A percentile compares a stretch with the other conserved stretches of the same genome.
These are phyloP conservation scores for Hyppa rectilinea DNA, from an alignment of 2,888 invertebrate genomes.

Conservation along the genomic window DNA sequence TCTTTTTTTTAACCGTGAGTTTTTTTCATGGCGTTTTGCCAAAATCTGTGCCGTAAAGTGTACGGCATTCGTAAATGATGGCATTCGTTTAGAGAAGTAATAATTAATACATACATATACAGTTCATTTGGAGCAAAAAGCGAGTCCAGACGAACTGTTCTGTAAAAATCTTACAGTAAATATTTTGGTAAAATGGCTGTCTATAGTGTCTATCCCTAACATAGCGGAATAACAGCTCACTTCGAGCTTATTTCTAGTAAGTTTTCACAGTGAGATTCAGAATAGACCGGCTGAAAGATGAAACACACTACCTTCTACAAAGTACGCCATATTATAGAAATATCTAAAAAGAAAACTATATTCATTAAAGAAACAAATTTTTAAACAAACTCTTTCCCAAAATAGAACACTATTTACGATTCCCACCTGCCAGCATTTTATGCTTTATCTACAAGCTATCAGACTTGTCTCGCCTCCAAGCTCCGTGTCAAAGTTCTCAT, in stretches of 20 bases:
- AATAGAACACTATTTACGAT: constrained; percentile 14
- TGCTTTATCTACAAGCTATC: constrained; percentile 13
- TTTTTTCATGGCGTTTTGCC: background rate
- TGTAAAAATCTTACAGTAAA: too few species aligned
- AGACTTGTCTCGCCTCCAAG: constrained; percentile 30
- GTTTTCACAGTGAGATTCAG: too few species aligned
- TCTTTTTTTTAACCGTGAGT: constrained; percentile 2
- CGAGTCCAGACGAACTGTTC: too few species aligned
- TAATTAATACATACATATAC: too few species aligned
- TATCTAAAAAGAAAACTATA: background rate
- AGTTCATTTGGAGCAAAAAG: too few species aligned
- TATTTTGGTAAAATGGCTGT: too few species aligned
- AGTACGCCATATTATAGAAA: constrained; percentile 2
- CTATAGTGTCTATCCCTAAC: too few species aligned
- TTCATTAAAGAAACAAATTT: background rate
- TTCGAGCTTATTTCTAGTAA: too few species aligned
- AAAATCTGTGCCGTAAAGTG: background rate
- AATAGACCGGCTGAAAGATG: too few species aligned
- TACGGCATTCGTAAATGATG: too few species aligned
- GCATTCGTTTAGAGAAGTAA: background rate
- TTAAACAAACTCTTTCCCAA: background rate
- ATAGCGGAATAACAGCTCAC: too few species aligned
- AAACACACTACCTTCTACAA: background rate
- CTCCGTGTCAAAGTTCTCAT: constrained; percentile 55
- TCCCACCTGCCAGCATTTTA: background rate